Evolutionary conservation across 1,140 invertebrate species (phyloP).

Genomic region (Metopolophium dirhodum): DNA sequence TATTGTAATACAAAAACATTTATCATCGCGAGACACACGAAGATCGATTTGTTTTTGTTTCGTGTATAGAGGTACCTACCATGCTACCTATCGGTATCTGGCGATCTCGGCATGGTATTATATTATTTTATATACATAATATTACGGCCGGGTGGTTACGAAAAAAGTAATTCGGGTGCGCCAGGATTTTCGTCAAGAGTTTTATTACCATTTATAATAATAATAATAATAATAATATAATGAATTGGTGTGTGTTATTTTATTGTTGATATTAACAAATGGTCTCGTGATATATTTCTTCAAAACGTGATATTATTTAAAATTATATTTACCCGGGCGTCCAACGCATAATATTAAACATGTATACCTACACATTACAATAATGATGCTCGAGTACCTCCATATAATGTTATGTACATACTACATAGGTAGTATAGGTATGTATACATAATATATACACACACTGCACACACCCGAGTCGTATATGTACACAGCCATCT

Average conservation of each 20-base stretch:
- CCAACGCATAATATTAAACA: neutral
- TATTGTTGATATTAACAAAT: neutral
- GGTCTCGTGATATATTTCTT: neutral
- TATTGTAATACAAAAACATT: neutral
- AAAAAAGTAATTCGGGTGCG: constrained; percentile 43
- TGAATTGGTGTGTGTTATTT: constrained; percentile 15
- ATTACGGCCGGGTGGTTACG: neutral
- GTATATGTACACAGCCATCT: neutral
- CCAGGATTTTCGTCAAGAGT: neutral
- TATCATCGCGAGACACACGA: neutral
- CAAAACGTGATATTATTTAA: neutral
- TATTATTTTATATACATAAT: neutral
- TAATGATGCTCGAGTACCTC: no score
- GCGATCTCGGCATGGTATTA: neutral
- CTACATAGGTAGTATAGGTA: no score
- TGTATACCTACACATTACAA: neutral
- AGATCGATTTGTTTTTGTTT: constrained; percentile 33
- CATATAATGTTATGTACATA: neutral
- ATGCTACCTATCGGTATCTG: neutral
- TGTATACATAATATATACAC: neutral
- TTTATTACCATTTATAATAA: neutral
- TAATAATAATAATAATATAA: neutral
- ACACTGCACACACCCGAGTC: no score
- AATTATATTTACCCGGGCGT: neutral
- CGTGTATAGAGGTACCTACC: neutral